phyloP scores from a whole-genome alignment of 2,888 invertebrate species.

The Drosophila dives region DNA sequence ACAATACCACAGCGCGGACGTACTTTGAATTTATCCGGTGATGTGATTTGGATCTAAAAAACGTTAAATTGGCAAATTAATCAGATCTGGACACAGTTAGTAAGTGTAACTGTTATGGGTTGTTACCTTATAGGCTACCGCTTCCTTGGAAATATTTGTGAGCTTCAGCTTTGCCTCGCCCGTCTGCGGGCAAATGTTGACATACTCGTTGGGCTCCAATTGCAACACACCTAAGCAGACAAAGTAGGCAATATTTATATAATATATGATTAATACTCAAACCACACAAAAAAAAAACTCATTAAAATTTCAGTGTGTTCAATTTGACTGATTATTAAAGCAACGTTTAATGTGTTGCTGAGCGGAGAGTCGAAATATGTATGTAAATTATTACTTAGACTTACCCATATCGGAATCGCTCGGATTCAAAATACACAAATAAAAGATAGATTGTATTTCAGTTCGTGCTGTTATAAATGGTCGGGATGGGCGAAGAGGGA shows the following conservation, averaged over 20 bases:
- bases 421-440: constrained; percentile 63
- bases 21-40: constrained; percentile 97
- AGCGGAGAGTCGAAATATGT: not conserved
- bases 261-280: constrained; percentile 18
- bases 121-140: constrained; percentile 89
- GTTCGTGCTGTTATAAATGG: constrained; percentile 1
- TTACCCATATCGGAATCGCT: constrained; percentile 83
- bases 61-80: not conserved
- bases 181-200: constrained; percentile 87
- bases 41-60: constrained; percentile 95
- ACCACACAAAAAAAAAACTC: constrained; percentile 18
- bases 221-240: constrained; percentile 86
- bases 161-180: constrained; percentile 86
- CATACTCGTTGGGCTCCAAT: constrained; percentile 89
- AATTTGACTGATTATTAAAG: constrained; percentile 30
- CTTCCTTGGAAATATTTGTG: constrained; percentile 88
- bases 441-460: constrained; percentile 16
- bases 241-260: constrained; percentile 20
- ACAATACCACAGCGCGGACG: constrained; percentile 94
- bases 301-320: constrained; percentile 6
- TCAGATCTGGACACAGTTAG: not conserved
- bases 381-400: constrained; percentile 11
- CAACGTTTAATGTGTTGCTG: constrained; percentile 22
- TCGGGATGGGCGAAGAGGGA: too few relatives aligned
- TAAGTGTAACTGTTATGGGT: constrained; percentile 8